Conservation (phyloP, 2,797 vertebrate species). For the Dromococcyx pavoninus region DNA sequence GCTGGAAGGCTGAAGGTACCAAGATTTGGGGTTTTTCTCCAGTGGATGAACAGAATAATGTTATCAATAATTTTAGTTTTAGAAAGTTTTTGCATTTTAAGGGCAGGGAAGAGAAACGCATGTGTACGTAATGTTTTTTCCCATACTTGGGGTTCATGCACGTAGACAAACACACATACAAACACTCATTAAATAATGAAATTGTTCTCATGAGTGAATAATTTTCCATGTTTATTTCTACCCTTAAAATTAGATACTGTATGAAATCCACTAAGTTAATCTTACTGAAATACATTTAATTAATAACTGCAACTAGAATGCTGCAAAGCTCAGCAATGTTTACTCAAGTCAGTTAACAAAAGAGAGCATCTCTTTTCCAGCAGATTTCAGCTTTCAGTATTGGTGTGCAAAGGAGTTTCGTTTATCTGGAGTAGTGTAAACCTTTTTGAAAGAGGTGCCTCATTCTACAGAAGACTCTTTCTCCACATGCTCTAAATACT, state of each 20-base stretch:
- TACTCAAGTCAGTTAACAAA: neutral
- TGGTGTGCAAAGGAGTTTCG: constrained; percentile 11
- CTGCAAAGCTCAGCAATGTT: neutral
- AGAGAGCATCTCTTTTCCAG: constrained; percentile 3
- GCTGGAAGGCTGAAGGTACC: neutral
- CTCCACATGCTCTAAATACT: constrained; percentile 16
- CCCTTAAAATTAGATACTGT: neutral
- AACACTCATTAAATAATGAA: neutral
- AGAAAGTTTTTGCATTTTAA: neutral
- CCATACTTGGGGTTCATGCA: neutral
- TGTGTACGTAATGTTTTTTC: neutral
- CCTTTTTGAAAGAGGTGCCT: constrained; percentile 45
- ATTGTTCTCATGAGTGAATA: neutral
- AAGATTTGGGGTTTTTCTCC: neutral
- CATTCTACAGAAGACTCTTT: constrained; percentile 45
- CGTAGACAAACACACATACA: fast-evolving
- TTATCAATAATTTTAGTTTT: neutral
- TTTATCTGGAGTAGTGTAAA: constrained; percentile 32
- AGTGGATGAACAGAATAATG: neutral
- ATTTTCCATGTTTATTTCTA: constrained; percentile 18
- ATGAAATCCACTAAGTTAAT: neutral
- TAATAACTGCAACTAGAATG: neutral
- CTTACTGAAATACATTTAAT: neutral
- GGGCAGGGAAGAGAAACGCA: neutral
- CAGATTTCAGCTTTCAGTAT: neutral